phyloP scores from a whole-genome alignment of 2,888 invertebrate genomes.

The Stenurella melanura region DNA sequence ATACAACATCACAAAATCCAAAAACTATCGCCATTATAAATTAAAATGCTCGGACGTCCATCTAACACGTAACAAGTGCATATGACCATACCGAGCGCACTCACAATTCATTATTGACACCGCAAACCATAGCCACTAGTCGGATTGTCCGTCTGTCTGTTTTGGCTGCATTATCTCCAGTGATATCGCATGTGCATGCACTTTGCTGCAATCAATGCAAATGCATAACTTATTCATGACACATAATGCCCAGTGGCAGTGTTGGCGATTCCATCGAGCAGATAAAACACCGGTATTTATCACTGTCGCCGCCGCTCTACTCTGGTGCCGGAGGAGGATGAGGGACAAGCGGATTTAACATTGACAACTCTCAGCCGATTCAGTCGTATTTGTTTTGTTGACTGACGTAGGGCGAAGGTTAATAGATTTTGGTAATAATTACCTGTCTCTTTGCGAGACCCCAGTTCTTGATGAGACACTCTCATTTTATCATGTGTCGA shows the following conservation, averaged over 20 bases:
- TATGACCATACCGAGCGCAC: conserved; percentile 14
- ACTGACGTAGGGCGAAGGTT: neutral
- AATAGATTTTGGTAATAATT: conserved; percentile 16
- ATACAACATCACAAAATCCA: neutral
- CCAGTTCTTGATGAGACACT: neutral
- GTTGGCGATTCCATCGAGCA: conserved; percentile 33
- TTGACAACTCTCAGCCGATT: conserved; percentile 19
- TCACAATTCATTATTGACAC: conserved; percentile 32
- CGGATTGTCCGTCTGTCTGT: conserved; percentile 27
- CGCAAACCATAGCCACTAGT: conserved; percentile 24
- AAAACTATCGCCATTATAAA: conserved; percentile 5
- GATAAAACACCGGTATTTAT: conserved; percentile 45
- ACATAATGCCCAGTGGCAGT: conserved; percentile 42
- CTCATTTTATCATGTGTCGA: neutral
- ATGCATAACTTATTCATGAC: conserved; percentile 47
- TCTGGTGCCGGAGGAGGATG: neutral
- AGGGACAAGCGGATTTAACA: neutral
- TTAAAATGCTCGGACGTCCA: conserved; percentile 7
- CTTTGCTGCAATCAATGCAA: conserved; percentile 44
- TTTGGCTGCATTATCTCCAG: conserved; percentile 34
- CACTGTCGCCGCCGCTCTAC: conserved; percentile 33
- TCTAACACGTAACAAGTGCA: conserved; percentile 15
- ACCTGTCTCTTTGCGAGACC: neutral
- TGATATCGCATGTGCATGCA: conserved; percentile 44
- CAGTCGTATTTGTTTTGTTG: neutral